Base-by-base conservation (phyloP, 2,113 vertebrate genomes). In the Himantopus leucocephalus region DNA sequence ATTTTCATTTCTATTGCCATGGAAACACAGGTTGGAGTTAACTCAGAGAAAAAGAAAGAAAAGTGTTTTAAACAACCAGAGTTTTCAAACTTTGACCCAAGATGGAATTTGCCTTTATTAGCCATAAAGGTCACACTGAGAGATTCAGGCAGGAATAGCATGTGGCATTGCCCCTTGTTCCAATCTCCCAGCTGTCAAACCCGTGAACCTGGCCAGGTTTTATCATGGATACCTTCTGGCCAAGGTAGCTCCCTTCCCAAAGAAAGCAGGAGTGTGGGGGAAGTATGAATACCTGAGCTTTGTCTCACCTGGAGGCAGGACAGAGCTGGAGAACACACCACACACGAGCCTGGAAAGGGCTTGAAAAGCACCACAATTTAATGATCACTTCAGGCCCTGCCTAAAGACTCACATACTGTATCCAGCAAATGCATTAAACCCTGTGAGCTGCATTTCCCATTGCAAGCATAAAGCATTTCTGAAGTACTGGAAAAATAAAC, bases 1-100 rank as follows among this genome's bases (percentile, higher is more conserved):
- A 74, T 82, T 94, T 72, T 87, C 63, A 62, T 72, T 92, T 41
- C 68, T 79, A 76, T 92, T 82, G 62, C 94, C 76, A 96, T 96
- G 88, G 95, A 94, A 97, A 96, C 79, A 58, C 52, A 84, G 34
- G 48, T 34, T 92, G 73, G 68, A n/a, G 43, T 37, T 37, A 72
- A 72, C 27, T 80, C 19, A 15, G n/a, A 76, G n/a, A 6, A 66
- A 84, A 79, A 88, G 10, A 74, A 50, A 70, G 35, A 81, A 18
- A 83, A 47, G 11, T 34, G 3, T 32, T 94, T 92, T 20, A 68
- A 74, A 55, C 29, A 52, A 12, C 2, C 64, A 80, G 50, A 88
- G 50, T 80, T 92, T 70, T 66, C 32, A 41, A 67, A 93, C 82
- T 93, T 88, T 86, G 83, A 84, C 75, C 75, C 11, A 56, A 56